phyloP scores from a whole-genome alignment of 2,113 vertebrate genomes.

The Heteronetta atricapilla region DNA sequence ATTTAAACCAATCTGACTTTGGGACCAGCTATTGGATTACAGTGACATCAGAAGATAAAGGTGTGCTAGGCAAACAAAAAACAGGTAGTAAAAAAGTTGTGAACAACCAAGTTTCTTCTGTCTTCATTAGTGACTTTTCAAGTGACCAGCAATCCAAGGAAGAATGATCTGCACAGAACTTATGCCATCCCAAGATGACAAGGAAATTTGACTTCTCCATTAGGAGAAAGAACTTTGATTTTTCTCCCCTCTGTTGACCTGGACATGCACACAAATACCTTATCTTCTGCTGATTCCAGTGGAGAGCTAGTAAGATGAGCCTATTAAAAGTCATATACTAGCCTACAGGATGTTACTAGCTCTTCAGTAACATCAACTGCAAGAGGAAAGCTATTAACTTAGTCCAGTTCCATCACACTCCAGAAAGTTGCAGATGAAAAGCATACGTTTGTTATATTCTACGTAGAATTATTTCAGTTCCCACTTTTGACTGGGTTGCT shows the following conservation, averaged over 20 bases:
- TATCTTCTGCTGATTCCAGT: background rate
- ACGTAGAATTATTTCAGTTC: background rate
- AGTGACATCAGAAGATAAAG: background rate
- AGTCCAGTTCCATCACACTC: background rate
- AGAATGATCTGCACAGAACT: background rate
- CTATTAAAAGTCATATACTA: background rate
- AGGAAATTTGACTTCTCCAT: no score
- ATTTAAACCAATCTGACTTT: background rate
- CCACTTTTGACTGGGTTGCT: background rate
- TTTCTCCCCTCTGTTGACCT: background rate
- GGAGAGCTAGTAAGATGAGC: background rate
- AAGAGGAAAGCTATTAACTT: background rate
- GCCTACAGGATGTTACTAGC: no score
- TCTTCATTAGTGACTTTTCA: background rate
- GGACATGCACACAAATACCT: background rate
- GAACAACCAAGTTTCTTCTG: background rate
- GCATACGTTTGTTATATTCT: background rate
- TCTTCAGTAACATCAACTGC: background rate
- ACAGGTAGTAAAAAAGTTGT: background rate
- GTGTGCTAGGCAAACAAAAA: background rate
- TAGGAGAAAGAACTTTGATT: background rate
- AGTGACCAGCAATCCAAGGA: background rate
- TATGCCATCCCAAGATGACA: background rate
- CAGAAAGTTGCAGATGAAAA: background rate
- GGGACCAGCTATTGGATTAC: background rate